phyloP scores from a whole-genome alignment of 1,140 invertebrate genomes.

The Elysia chlorotica region DNA sequence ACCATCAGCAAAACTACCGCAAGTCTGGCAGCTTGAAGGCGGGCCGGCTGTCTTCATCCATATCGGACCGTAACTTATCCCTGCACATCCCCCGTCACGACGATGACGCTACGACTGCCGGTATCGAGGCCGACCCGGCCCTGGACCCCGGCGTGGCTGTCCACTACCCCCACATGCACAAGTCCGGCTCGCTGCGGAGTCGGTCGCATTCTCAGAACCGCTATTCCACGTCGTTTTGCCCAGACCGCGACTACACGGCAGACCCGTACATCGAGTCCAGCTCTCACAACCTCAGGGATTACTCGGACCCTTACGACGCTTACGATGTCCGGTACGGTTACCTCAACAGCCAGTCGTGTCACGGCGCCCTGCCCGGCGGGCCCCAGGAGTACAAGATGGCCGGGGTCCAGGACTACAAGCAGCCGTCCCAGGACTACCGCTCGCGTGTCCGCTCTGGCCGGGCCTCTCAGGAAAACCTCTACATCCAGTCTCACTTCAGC shows the following conservation, averaged over 20 bases:
- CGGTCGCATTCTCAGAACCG: background rate
- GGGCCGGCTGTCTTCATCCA: background rate
- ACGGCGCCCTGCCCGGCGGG: too few relatives aligned
- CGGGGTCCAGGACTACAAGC: background rate
- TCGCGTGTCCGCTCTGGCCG: background rate
- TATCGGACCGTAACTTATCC: conserved; percentile 5
- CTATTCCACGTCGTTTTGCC: conserved; percentile 6
- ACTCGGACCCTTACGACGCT: too few relatives aligned
- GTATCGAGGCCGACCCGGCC: background rate
- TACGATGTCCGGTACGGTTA: too few relatives aligned
- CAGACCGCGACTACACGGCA: background rate
- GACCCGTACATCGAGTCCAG: too few relatives aligned
- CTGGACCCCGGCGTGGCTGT: too few relatives aligned
- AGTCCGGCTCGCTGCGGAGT: background rate
- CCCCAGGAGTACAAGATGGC: too few relatives aligned
- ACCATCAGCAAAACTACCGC: too few relatives aligned
- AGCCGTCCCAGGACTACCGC: too few relatives aligned
- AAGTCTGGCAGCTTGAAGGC: too few relatives aligned
- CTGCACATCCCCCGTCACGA: background rate
- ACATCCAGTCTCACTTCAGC: background rate
- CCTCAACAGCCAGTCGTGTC: too few relatives aligned
- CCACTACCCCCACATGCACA: too few relatives aligned
- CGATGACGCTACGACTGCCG: background rate
- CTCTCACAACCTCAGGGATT: too few relatives aligned
- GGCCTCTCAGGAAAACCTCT: background rate